Evolutionary conservation across 2,888 invertebrate genomes (phyloP).

Genomic region (Parnassius apollo): DNA sequence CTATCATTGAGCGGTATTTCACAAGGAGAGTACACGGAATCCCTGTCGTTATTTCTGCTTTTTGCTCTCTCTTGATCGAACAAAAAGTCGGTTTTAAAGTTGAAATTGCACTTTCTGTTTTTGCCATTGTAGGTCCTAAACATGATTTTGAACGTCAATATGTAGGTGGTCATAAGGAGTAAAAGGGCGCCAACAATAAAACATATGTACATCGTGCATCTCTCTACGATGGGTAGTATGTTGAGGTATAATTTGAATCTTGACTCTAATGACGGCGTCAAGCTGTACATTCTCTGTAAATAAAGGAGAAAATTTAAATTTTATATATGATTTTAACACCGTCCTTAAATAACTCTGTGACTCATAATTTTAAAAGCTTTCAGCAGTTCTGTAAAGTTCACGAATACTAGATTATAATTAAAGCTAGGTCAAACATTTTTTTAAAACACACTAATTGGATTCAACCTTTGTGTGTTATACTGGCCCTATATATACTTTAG

Average conservation of each 20-base stretch:
- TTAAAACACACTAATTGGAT: too few species aligned
- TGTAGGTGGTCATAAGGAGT: conserved; percentile 72
- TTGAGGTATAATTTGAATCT: conserved; percentile 88
- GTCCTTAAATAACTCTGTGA: too few species aligned
- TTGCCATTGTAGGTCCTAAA: conserved; percentile 56
- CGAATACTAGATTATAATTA: too few species aligned
- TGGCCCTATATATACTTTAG: too few species aligned
- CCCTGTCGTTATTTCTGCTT: conserved; percentile 33
- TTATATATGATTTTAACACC: not conserved
- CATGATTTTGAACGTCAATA: conserved; percentile 70
- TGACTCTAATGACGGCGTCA: conserved; percentile 82
- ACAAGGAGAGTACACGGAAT: conserved; percentile 61
- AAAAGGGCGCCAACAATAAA: conserved; percentile 75
- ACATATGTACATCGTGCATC: conserved; percentile 78
- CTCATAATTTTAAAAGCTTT: too few species aligned
- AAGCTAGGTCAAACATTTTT: too few species aligned
- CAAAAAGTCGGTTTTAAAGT: conserved; percentile 47
- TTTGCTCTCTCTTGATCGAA: conserved; percentile 39
- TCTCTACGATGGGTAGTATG: conserved; percentile 84
- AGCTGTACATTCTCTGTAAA: conserved; percentile 84
- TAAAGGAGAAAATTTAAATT: not conserved
- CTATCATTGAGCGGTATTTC: conserved; percentile 62
- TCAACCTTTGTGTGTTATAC: too few species aligned
- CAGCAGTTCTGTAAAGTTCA: too few species aligned
- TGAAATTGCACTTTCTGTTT: conserved; percentile 43